These are phyloP conservation scores for Idaea aversata DNA, from an alignment of 2,888 invertebrate species.

Conservation along the genomic window DNA sequence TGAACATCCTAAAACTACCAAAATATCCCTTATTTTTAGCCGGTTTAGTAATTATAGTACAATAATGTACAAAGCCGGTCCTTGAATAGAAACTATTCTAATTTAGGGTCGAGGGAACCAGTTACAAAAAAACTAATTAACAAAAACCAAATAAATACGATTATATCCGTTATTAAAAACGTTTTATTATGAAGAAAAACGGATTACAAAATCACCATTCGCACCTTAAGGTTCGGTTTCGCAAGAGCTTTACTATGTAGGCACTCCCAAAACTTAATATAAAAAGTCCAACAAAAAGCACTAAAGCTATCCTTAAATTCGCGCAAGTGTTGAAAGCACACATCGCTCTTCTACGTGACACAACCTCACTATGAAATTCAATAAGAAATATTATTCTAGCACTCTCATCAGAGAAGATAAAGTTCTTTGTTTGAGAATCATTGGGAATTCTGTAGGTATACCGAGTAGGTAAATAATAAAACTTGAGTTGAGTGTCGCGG, in stretches of 20 bases:
- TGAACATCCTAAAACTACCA: too few relatives aligned
- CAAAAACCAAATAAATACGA: too few relatives aligned
- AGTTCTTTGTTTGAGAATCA: constrained; percentile 39
- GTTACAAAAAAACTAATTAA: too few relatives aligned
- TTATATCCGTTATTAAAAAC: too few relatives aligned
- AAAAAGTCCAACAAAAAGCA: not conserved
- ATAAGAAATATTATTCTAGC: constrained; percentile 29
- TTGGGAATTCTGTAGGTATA: constrained; percentile 43
- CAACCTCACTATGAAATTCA: constrained; percentile 30
- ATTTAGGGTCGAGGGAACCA: too few relatives aligned
- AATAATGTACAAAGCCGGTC: too few relatives aligned
- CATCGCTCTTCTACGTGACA: constrained; percentile 15
- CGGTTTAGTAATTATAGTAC: too few relatives aligned
- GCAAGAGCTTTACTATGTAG: not conserved
- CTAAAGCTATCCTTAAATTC: not conserved
- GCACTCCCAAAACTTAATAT: not conserved
- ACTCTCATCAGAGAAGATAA: constrained; percentile 29
- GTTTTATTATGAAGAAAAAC: too few relatives aligned
- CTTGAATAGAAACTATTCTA: too few relatives aligned
- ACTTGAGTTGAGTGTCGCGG: constrained; percentile 42
- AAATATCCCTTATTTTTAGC: too few relatives aligned
- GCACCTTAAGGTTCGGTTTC: not conserved
- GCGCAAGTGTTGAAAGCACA: not conserved
- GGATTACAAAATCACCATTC: too few relatives aligned
- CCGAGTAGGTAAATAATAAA: constrained; percentile 54